Base-by-base conservation (phyloP, 2,797 vertebrate species). In the Pipistrellus pipistrellus region DNA sequence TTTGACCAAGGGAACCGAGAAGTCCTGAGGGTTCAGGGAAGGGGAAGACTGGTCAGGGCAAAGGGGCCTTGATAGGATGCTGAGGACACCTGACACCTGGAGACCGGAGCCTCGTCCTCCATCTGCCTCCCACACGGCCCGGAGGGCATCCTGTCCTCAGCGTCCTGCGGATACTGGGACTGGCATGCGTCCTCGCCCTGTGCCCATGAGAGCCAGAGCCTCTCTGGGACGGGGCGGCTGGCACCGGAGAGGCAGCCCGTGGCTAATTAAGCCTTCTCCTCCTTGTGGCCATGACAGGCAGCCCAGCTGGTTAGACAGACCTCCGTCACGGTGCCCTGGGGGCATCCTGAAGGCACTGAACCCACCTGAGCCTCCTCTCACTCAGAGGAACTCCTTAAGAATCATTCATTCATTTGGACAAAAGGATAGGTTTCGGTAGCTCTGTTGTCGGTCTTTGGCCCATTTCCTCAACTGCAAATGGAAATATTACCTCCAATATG, bases 391-490 rank as follows among this genome's bases (percentile, higher is more conserved):
- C 32, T 21, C 51, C 30, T 66, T n/a, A 62, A 62, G 41, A 57
- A 59, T 51, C 83, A 48, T 41, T 57, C 80, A 51, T 53, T 44
- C 83, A 62, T 48, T 66, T 75, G 44, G 18, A 94, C 62, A 84
- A 46, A 25, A n/a, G 53, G 35, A 59, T 0, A 69, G 35, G n/a
- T 41, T 88, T 78, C 62, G 35, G 35, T 18, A 80, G 66, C 2
- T 9, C 44, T 69, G 30, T 18, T 15, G 90, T 85, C 71, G 12
- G 90, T 81, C 81, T 85, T 84, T 7, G 81, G 73, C 38, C 35
- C 48, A 44, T 46, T 59, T 94, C 69, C 55, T 62, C n/a, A 46
- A 25, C 83, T 84, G n/a, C 9, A 46, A 91, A 72, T 72, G 53
- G 41, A 89, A 87, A 75, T 11, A 44, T 7, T n/a, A 89, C 75